These are phyloP conservation scores for Galeopsomyia nigrocyanea DNA, from an alignment of 2,888 invertebrate genomes.

Conservation along the genomic window DNA sequence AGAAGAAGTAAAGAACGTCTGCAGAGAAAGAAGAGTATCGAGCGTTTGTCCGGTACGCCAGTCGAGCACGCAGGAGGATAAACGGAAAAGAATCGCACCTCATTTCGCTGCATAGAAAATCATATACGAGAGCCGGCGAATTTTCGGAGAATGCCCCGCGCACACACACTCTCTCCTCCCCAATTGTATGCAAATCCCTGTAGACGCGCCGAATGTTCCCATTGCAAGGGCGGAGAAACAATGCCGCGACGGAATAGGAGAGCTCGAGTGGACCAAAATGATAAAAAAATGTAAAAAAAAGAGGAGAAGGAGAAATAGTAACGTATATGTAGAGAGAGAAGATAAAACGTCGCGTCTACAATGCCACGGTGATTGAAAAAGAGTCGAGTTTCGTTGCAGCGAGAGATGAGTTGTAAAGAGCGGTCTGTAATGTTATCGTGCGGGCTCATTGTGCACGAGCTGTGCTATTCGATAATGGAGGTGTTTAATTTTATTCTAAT, in stretches of 20 bases:
- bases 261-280: too few relatives aligned
- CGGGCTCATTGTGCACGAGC: neutral
- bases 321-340: conserved; percentile 5
- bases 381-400: conserved; percentile 22
- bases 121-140: neutral
- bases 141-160: neutral
- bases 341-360: neutral
- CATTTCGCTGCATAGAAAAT: too few relatives aligned
- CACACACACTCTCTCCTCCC: conserved; percentile 54
- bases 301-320: conserved; percentile 1
- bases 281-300: too few relatives aligned
- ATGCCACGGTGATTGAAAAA: conserved; percentile 16
- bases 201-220: conserved; percentile 50
- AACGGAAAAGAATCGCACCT: too few relatives aligned
- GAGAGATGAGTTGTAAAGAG: conserved; percentile 41
- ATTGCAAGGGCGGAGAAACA: too few relatives aligned
- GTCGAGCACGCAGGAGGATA: neutral
- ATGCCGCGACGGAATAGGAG: too few relatives aligned
- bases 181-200: conserved; percentile 66
- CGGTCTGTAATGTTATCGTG: conserved; percentile 29
- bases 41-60: neutral
- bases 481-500: conserved; percentile 9
- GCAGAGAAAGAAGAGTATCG: neutral
- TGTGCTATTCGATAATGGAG: conserved; percentile 20
- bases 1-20: too few relatives aligned